phyloP scores from a whole-genome alignment of 2,113 vertebrate genomes.

The Tapirus terrestris region DNA sequence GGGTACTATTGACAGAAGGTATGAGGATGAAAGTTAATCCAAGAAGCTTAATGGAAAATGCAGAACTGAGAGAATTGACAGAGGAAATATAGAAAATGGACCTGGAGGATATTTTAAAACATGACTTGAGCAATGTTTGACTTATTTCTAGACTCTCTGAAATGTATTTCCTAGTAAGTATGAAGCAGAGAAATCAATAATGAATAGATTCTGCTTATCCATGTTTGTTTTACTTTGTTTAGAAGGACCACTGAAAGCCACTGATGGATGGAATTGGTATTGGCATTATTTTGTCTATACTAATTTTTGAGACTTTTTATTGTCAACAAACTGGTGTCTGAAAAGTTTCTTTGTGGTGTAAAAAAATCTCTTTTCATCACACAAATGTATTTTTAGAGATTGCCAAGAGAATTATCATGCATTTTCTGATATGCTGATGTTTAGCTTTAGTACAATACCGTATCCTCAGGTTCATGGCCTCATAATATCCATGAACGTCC shows the following conservation, averaged over 20 bases:
- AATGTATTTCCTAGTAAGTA: constrained; percentile 18
- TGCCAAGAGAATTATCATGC: background rate
- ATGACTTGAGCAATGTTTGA: background rate
- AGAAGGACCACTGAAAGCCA: background rate
- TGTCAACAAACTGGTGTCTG: background rate
- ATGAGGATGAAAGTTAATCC: constrained; percentile 62
- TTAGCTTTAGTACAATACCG: background rate
- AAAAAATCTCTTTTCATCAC: background rate
- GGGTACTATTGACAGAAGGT: constrained; percentile 56
- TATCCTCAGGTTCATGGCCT: background rate
- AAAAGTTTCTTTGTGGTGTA: background rate
- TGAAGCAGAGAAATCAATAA: constrained; percentile 47
- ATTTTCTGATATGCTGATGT: background rate
- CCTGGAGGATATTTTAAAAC: constrained; percentile 21
- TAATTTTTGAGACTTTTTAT: background rate
- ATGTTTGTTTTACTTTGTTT: background rate
- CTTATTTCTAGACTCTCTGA: constrained; percentile 18
- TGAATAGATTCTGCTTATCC: background rate
- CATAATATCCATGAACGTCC: background rate
- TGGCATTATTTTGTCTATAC: background rate
- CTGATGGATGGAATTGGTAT: background rate
- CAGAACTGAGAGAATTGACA: background rate
- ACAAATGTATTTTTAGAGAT: background rate
- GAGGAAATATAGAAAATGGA: background rate
- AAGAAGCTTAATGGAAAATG: constrained; percentile 66